phyloP scores from a whole-genome alignment of 2,888 invertebrate species.

The Lycocerus yunnanus region DNA sequence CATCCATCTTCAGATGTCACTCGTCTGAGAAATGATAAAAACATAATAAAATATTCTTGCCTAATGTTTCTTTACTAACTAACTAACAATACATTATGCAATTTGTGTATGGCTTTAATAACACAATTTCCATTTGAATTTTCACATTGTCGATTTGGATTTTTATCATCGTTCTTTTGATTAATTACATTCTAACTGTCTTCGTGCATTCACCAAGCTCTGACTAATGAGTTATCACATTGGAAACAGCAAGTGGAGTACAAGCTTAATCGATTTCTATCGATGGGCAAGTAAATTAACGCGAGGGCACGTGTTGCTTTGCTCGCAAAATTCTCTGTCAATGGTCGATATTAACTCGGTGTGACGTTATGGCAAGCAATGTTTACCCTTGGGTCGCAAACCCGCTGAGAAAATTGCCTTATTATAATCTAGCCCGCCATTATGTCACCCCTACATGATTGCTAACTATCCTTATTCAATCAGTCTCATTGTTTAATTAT shows the following conservation, averaged over 20 bases:
- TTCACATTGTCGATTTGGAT: neutral
- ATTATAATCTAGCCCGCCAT: constrained; percentile 33
- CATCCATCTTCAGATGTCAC: constrained; percentile 55
- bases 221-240: constrained; percentile 21
- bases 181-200: neutral
- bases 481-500: constrained; percentile 23
- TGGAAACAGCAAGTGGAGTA: constrained; percentile 20
- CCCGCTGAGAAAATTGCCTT: constrained; percentile 35
- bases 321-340: constrained; percentile 17
- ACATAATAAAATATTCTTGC: constrained; percentile 46
- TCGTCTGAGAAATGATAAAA: constrained; percentile 53
- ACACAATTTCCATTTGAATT: neutral
- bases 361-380: constrained; percentile 27
- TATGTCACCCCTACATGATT: constrained; percentile 22
- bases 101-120: constrained; percentile 6
- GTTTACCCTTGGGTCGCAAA: constrained; percentile 32
- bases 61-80: constrained; percentile 36
- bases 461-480: constrained; percentile 35
- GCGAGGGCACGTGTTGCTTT: constrained; percentile 24
- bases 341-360: constrained; percentile 28
- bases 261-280: constrained; percentile 5
- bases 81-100: constrained; percentile 23
- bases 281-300: neutral
- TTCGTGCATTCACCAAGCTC: constrained; percentile 13
- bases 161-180: neutral